A percentile compares a stretch with the other conserved stretches of the same genome.
Evolutionary conservation across 2,113 vertebrate species (phyloP).

Genomic region (Porphyrio hochstetteri): DNA sequence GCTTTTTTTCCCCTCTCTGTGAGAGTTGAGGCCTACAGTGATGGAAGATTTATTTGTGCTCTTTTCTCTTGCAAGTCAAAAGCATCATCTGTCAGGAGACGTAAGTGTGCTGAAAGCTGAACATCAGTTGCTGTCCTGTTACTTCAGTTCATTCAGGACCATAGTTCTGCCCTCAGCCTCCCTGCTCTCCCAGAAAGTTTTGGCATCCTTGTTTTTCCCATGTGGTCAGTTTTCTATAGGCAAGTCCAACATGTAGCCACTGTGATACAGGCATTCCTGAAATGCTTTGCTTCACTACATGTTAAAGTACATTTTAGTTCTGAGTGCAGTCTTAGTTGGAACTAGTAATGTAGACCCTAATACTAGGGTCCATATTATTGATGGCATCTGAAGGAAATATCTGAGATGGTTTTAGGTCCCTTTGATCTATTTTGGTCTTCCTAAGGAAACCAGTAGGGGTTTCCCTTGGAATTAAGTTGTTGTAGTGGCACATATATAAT

Average conservation of each 20-base stretch:
- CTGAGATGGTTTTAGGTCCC: neutral
- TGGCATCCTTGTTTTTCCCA: neutral
- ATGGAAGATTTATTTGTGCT: neutral
- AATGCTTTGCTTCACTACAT: neutral
- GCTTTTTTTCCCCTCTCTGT: neutral
- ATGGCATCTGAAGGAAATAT: neutral
- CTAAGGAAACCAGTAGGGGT: neutral
- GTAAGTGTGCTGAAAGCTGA: neutral
- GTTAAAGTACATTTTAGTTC: neutral
- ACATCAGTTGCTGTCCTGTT: neutral
- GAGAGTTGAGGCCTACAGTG: neutral
- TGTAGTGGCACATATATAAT: neutral
- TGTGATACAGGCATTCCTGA: neutral
- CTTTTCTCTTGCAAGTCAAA: neutral
- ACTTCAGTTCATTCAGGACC: neutral
- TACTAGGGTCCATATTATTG: neutral
- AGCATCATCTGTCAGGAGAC: neutral
- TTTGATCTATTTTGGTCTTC: neutral
- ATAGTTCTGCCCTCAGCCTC: neutral
- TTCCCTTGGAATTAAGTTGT: neutral
- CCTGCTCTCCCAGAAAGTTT: neutral
- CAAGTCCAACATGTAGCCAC: accelerated
- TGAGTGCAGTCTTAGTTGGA: neutral
- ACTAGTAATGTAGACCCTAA: too few relatives aligned
- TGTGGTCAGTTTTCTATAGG: neutral